These are phyloP conservation scores for Plagiodera versicolora DNA, from an alignment of 2,888 invertebrate species.

Conservation along the genomic window DNA sequence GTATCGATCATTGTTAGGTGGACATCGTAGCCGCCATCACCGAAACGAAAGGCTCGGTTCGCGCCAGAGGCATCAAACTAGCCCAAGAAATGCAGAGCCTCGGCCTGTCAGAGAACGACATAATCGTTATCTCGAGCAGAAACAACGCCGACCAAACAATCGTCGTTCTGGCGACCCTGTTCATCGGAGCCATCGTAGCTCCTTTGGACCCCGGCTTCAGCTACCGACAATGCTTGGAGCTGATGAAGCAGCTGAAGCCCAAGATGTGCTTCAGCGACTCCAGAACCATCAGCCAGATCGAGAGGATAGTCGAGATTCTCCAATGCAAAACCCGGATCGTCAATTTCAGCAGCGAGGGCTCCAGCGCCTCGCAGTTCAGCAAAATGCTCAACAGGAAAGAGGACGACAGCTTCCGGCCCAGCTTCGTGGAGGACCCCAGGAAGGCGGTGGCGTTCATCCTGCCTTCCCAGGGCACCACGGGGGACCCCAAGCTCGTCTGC, in stretches of 20 bases:
- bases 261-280: slow-evolving; percentile 47
- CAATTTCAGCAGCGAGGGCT: slow-evolving; percentile 21
- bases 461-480: slow-evolving; percentile 43
- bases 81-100: slow-evolving; percentile 40
- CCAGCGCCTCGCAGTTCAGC: slow-evolving; percentile 11
- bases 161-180: slow-evolving; percentile 43
- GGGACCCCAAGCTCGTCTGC: slow-evolving; percentile 42
- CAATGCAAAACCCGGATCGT: slow-evolving; percentile 28
- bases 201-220: slow-evolving; percentile 42
- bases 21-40: slow-evolving; percentile 43
- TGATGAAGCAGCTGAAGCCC: slow-evolving; percentile 43
- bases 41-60: slow-evolving; percentile 46
- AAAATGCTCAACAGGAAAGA: slow-evolving; percentile 31
- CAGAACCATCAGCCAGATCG: slow-evolving; percentile 40
- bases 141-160: slow-evolving; percentile 46
- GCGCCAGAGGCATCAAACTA: slow-evolving; percentile 41
- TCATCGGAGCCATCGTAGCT: slow-evolving; percentile 46
- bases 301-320: slow-evolving; percentile 31
- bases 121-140: slow-evolving; percentile 44
- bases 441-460: slow-evolving; percentile 45
- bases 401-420: slow-evolving; percentile 36
- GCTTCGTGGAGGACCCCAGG: slow-evolving; percentile 37
- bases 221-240: slow-evolving; percentile 36
- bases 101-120: slow-evolving; percentile 41
- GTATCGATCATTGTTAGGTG: no score